phyloP scores from a whole-genome alignment of 2,797 vertebrate genomes.

The Galagoides demidoff region DNA sequence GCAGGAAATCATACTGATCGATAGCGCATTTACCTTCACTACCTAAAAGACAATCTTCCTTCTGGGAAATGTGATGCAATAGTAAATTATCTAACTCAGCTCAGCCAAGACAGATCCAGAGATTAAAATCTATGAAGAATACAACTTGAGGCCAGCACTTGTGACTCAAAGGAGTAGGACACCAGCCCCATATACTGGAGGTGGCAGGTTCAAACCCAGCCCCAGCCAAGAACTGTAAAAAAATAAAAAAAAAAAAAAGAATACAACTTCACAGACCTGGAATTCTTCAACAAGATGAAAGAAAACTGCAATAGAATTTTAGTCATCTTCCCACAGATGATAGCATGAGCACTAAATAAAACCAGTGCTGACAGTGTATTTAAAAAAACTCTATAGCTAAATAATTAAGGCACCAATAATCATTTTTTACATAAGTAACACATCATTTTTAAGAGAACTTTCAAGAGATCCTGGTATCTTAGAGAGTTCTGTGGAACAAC shows the following conservation, averaged over 20 bases:
- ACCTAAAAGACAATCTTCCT: not conserved
- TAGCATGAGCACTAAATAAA: not conserved
- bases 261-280: not conserved
- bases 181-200: too few relatives aligned
- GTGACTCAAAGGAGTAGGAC: too few relatives aligned
- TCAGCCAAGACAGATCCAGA: not conserved
- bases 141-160: not conserved
- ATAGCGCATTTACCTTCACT: not conserved
- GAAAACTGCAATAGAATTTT: not conserved
- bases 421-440: conserved; percentile 41
- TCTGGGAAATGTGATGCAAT: not conserved
- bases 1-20: not conserved
- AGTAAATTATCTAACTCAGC: not conserved
- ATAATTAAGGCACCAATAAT: not conserved
- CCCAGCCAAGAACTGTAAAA: too few relatives aligned
- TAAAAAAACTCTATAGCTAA: not conserved
- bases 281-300: conserved; percentile 32
- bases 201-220: too few relatives aligned
- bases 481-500: conserved; percentile 36
- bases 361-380: not conserved
- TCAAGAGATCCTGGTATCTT: conserved; percentile 38
- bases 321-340: not conserved
- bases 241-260: not conserved
- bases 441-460: conserved; percentile 41
- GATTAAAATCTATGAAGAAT: conserved; percentile 1